phyloP scores from a whole-genome alignment of 2,888 invertebrate species.

The Steinernema carpocapsae region DNA sequence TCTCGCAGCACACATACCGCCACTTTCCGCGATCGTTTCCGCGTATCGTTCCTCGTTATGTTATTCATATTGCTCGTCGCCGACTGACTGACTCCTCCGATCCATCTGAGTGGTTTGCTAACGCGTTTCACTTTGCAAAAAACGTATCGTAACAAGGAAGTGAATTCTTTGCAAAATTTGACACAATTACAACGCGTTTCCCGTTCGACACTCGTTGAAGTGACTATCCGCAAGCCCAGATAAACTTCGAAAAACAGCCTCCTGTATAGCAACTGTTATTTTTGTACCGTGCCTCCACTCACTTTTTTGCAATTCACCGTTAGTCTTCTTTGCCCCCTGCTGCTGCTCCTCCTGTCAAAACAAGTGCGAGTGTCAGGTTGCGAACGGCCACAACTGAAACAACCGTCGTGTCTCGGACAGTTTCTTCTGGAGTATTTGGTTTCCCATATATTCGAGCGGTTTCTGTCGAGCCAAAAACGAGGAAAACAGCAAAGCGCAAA shows the following conservation, averaged over 20 bases:
- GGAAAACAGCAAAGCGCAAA: too few relatives aligned
- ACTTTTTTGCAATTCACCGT: neutral
- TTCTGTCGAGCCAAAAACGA: too few relatives aligned
- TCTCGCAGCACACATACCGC: neutral
- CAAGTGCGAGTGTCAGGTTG: too few relatives aligned
- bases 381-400: too few relatives aligned
- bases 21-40: constrained; percentile 32
- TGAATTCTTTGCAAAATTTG: constrained; percentile 16
- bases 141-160: constrained; percentile 7
- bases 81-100: neutral
- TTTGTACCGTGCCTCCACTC: neutral
- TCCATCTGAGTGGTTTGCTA: constrained; percentile 15
- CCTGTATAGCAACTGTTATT: neutral
- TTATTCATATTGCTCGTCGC: constrained; percentile 11
- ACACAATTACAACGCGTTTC: constrained; percentile 17
- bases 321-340: too few relatives aligned
- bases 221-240: neutral
- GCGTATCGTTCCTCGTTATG: constrained; percentile 29
- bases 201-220: neutral
- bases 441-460: too few relatives aligned
- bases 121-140: neutral
- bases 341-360: too few relatives aligned
- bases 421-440: too few relatives aligned
- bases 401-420: too few relatives aligned
- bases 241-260: neutral